Evolutionary conservation across 2,797 vertebrate species (phyloP).

Genomic region (Platyrinchus mystaceus): DNA sequence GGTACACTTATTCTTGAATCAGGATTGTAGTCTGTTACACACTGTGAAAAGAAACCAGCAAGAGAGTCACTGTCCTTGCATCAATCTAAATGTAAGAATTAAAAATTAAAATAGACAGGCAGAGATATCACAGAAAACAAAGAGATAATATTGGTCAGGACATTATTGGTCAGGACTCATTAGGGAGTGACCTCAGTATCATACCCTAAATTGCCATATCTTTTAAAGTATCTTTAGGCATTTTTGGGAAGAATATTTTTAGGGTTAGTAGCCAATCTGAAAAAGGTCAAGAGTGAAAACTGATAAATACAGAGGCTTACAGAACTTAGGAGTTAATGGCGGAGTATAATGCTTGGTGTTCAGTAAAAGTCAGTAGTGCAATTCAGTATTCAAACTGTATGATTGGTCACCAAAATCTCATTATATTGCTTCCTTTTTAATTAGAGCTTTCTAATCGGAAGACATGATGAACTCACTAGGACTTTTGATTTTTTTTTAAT

Average conservation of each 20-base stretch:
- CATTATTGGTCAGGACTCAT: not conserved
- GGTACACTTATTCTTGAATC: not conserved
- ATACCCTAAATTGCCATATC: not conserved
- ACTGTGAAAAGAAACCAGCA: not conserved
- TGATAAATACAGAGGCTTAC: not conserved
- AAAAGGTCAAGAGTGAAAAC: not conserved
- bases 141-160: not conserved
- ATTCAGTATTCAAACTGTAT: not conserved
- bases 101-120: not conserved
- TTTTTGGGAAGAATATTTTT: not conserved
- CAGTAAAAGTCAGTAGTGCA: not conserved
- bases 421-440: not conserved
- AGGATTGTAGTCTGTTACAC: not conserved
- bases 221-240: not conserved
- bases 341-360: not conserved
- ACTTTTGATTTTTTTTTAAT: not conserved
- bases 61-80: not conserved
- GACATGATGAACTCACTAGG: not conserved
- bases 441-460: not conserved
- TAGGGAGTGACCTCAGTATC: not conserved
- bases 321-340: not conserved
- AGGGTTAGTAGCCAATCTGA: not conserved
- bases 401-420: not conserved
- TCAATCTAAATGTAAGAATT: not conserved
- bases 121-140: not conserved